A percentile compares a stretch with the other conserved stretches of the same genome.
These are phyloP conservation scores for Bolborhynchus lineola DNA, from an alignment of 2,113 vertebrate species.

Conservation along the genomic window DNA sequence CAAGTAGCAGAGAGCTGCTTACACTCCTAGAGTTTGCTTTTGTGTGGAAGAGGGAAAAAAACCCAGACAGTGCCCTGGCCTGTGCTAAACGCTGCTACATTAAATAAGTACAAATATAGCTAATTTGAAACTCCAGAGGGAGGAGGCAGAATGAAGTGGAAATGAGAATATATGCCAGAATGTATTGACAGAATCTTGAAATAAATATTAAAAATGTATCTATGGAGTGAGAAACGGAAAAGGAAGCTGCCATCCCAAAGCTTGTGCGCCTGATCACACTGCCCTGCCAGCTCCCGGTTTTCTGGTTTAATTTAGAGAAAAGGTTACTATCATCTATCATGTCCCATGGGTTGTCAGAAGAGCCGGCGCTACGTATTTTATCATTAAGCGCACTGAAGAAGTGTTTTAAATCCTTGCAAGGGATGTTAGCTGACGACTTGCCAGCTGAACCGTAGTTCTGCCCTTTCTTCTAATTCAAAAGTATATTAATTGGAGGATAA, in stretches of 20 bases:
- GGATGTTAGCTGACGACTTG: neutral
- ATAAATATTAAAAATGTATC: neutral
- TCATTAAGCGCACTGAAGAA: neutral
- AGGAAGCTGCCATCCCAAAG: neutral
- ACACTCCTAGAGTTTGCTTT: neutral
- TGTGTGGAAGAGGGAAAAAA: neutral
- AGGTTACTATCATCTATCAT: slow-evolving; percentile 30
- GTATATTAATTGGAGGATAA: slow-evolving; percentile 20
- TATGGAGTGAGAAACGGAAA: neutral
- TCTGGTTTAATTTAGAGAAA: slow-evolving; percentile 31
- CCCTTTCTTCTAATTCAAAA: slow-evolving; percentile 7
- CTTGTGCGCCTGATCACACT: fast-evolving
- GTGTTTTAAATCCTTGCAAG: neutral
- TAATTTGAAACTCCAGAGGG: neutral
- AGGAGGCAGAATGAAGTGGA: neutral
- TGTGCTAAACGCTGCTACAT: neutral
- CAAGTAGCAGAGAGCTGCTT: neutral
- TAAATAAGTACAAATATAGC: neutral
- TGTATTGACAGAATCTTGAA: neutral
- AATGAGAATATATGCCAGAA: neutral
- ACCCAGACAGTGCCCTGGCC: neutral
- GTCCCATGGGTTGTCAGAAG: neutral
- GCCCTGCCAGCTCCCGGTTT: neutral
- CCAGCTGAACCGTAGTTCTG: neutral
- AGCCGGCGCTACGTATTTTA: neutral